Evolutionary conservation across 1,140 invertebrate species (phyloP), one percentile per base, ranked within the genome.

Genomic region (roundworm (Caenorhabditis elegans)): DNA sequence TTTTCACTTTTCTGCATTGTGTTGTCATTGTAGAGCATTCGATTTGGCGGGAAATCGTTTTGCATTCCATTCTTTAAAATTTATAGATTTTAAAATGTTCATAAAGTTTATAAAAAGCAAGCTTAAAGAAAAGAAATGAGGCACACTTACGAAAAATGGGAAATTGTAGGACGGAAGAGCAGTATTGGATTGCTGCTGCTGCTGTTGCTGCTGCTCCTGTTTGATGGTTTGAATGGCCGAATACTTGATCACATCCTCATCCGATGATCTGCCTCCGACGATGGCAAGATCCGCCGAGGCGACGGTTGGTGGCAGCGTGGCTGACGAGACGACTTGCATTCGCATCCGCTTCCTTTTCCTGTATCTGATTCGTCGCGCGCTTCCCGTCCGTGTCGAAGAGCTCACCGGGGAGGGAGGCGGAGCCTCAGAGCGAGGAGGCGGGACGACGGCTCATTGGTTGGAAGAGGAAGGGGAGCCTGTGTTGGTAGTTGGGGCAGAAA

Each of bases 291-390:
- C 60, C 26, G 46, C n/a, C 15, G 46, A 48, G 46, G 53, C 26
- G 34, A 10, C 31, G n/a, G 60, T 17, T n/a, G 31, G 60, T 39
- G 53, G 26, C 19, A 70, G 31, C 34, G 60, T 36, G 34, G 26
- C 19, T 39, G 60, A 39, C 34, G 60, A 70, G 60, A 70, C 60
- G 60, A 70, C 60, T 70, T 70, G 60, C 60, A 70, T 70, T 39
- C 60, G 60, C 60, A 70, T 70, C 60, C 60, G 60, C 60, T 70
- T 70, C 60, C 60, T 70, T 70, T 70, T 70, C 60, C 60, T 70
- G 60, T 70, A 70, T 70, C 60, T 70, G 60, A 70, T 70, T 70
- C 53, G 26, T 17, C 26, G 53, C 34, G 53, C 34, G 60, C 26
- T 70, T 70, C 60, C 60, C 34, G 60, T 65, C 11, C 39, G 39